Percentiles rank a stretch among this genome's conserved stretches.
These are phyloP conservation scores for Scophthalmus maximus DNA, from an alignment of 2,113 vertebrate genomes.

Conservation along the genomic window DNA sequence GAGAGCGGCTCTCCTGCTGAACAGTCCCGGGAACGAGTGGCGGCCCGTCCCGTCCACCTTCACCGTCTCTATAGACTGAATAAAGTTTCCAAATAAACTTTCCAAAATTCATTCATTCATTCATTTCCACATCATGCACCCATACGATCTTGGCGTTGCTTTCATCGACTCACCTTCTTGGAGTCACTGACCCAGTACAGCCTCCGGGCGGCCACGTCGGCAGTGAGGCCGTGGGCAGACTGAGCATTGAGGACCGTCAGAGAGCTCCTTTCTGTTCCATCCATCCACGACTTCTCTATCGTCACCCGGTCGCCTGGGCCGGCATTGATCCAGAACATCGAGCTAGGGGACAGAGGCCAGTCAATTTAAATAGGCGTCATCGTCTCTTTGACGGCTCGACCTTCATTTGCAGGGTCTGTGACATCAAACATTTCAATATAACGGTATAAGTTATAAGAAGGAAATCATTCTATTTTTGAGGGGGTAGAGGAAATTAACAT, in stretches of 20 bases:
- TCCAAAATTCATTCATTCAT: too few species aligned
- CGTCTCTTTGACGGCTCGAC: neutral
- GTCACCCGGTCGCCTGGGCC: constrained; percentile 77
- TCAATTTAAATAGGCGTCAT: neutral
- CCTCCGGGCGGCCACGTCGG: constrained; percentile 84
- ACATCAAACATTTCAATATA: neutral
- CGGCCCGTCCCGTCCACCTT: constrained; percentile 85
- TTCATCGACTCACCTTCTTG: constrained; percentile 82
- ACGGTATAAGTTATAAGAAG: neutral
- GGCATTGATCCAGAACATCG: constrained; percentile 89
- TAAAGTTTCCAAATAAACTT: too few species aligned
- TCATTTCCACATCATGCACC: too few species aligned
- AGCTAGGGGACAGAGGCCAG: constrained; percentile 67
- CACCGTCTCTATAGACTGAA: constrained; percentile 89
- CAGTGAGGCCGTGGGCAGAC: constrained; percentile 82
- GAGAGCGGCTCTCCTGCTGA: constrained; percentile 66
- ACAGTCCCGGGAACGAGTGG: constrained; percentile 80
- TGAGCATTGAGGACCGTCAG: constrained; percentile 84
- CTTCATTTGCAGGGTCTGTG: neutral
- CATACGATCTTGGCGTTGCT: too few species aligned
- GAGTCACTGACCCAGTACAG: constrained; percentile 92
- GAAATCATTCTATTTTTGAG: too few species aligned
- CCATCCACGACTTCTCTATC: constrained; percentile 89
- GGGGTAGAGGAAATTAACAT: too few species aligned
- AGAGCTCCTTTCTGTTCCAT: constrained; percentile 83